These are phyloP conservation scores for Dromococcyx pavoninus DNA, from an alignment of 2,797 vertebrate species.

Conservation along the genomic window DNA sequence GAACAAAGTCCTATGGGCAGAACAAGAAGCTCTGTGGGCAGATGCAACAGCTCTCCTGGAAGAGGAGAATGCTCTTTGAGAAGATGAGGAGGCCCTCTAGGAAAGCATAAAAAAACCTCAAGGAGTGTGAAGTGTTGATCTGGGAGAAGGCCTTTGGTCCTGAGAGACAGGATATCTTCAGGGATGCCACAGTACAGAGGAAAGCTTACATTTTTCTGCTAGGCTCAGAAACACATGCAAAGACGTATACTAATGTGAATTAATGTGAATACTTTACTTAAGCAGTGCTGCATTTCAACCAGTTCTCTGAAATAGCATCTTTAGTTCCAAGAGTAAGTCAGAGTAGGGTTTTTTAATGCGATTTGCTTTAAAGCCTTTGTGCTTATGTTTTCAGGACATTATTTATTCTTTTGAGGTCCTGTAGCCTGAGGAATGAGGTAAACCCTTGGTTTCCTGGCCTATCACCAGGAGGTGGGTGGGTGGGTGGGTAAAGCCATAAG, in stretches of 20 bases:
- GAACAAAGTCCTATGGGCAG: slow-evolving; percentile 20
- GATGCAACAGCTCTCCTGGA: slow-evolving; percentile 23
- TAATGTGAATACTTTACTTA: neutral
- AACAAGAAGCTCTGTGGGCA: slow-evolving; percentile 32
- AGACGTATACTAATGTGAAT: neutral
- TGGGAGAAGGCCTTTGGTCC: neutral
- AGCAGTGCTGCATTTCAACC: neutral
- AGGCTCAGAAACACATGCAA: neutral
- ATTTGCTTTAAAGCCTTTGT: neutral
- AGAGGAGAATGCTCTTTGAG: slow-evolving; percentile 24
- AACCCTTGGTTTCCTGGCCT: neutral
- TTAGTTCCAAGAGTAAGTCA: neutral
- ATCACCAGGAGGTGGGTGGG: neutral
- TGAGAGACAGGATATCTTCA: neutral
- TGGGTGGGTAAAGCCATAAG: neutral
- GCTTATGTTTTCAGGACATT: neutral
- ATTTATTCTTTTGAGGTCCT: neutral
- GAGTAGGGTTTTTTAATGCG: neutral
- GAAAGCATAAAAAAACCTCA: slow-evolving; percentile 21
- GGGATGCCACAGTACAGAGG: neutral
- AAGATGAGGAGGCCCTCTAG: slow-evolving; percentile 29
- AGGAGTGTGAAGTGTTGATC: slow-evolving; percentile 26
- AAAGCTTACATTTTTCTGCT: neutral
- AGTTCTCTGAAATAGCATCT: neutral
- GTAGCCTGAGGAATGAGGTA: neutral